Percentiles rank a stretch among this genome's conserved stretches.
Evolutionary conservation across 2,888 invertebrate species (phyloP).

Genomic region (Aporophyla lueneburgensis): DNA sequence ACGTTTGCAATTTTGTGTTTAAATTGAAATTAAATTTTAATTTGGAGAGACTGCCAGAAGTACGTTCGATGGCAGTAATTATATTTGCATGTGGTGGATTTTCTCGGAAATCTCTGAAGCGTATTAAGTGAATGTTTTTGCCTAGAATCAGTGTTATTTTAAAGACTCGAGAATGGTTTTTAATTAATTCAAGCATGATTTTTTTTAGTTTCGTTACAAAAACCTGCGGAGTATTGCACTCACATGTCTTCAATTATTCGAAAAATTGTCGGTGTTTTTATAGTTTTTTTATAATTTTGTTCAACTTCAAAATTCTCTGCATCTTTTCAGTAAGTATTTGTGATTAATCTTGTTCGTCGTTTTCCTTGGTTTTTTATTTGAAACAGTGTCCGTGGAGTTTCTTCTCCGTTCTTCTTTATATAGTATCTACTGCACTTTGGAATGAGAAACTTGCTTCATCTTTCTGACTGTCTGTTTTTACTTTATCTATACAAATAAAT

Average conservation of each 20-base stretch:
- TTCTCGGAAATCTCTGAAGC: slow-evolving; percentile 22
- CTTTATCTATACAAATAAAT: too few species aligned
- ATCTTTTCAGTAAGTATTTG: not conserved
- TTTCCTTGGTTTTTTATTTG: not conserved
- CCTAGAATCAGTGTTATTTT: slow-evolving; percentile 18
- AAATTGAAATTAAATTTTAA: slow-evolving; percentile 23
- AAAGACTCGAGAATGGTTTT: slow-evolving; percentile 11
- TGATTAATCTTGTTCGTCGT: not conserved
- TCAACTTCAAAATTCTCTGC: not conserved
- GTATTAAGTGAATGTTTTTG: slow-evolving; percentile 27
- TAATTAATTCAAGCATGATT: slow-evolving; percentile 11
- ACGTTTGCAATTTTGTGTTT: slow-evolving; percentile 23
- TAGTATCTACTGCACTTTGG: too few species aligned
- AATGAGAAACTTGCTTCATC: too few species aligned
- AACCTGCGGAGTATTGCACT: not conserved
- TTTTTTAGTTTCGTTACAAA: slow-evolving; percentile 9
- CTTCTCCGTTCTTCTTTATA: not conserved
- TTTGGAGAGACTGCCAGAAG: slow-evolving; percentile 4
- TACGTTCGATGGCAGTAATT: slow-evolving; percentile 27
- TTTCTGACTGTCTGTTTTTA: too few species aligned
- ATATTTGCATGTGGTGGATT: slow-evolving; percentile 38
- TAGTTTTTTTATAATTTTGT: not conserved
- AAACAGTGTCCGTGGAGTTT: not conserved
- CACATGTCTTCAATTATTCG: not conserved
- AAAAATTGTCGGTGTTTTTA: not conserved